A percentile compares a stretch with the other conserved stretches of the same genome.
Evolutionary conservation across 2,797 vertebrate species (phyloP).

Genomic region (Coregonus sp.): DNA sequence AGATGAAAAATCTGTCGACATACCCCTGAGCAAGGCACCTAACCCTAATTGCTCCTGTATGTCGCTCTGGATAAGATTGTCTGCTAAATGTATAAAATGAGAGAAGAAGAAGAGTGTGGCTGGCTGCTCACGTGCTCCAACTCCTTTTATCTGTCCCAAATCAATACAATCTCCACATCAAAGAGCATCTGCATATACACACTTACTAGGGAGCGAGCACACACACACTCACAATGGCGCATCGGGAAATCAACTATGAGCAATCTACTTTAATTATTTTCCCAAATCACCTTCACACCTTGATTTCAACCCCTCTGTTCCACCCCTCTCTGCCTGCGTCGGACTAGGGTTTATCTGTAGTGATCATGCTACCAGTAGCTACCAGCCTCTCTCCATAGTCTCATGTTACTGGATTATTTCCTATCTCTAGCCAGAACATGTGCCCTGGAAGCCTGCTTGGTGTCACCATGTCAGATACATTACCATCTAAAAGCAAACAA

Average conservation of each 20-base stretch:
- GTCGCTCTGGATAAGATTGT: no score
- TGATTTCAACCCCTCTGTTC: background rate
- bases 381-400: background rate
- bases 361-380: background rate
- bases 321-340: background rate
- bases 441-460: background rate
- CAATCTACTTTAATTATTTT: slow-evolving; percentile 9
- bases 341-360: background rate
- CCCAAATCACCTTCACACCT: slow-evolving; percentile 14
- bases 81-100: no score
- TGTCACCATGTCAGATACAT: background rate
- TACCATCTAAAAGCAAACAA: background rate
- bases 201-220: no score
- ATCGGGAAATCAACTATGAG: background rate
- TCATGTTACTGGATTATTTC: background rate
- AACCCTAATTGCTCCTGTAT: no score
- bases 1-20: no score
- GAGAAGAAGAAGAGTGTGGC: background rate
- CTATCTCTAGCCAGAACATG: background rate
- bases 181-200: background rate
- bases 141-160: slow-evolving; percentile 15
- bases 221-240: slow-evolving; percentile 5
- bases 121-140: no score
- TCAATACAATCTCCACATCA: slow-evolving; percentile 29
- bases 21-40: no score